A percentile compares a stretch with the other conserved stretches of the same genome.
phyloP scores from a whole-genome alignment of 2,888 invertebrate genomes.

The Dolomedes plantarius region DNA sequence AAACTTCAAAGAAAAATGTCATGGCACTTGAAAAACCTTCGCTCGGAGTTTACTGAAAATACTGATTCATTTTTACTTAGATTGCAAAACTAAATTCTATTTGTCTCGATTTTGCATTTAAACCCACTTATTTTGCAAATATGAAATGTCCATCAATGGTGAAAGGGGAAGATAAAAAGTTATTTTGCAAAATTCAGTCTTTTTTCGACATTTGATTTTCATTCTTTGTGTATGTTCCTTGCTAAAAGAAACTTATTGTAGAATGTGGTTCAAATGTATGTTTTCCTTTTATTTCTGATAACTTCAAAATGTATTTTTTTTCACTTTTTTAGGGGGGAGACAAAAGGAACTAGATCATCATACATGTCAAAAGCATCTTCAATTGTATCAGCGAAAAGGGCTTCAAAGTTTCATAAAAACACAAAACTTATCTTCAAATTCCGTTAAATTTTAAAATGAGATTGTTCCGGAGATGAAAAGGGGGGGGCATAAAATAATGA shows the following conservation, averaged over 20 bases:
- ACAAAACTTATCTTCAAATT: conserved; percentile 13
- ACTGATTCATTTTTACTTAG: not conserved
- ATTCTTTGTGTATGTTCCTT: not conserved
- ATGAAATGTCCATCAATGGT: not conserved
- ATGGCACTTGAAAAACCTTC: not conserved
- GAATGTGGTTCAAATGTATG: not conserved
- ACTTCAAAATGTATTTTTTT: not conserved
- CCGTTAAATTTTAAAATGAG: conserved; percentile 37
- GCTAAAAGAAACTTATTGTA: not conserved
- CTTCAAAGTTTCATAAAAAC: conserved; percentile 4
- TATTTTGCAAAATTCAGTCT: not conserved
- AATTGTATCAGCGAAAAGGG: not conserved
- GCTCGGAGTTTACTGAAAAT: not conserved
- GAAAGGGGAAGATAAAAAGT: not conserved
- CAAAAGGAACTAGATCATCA: not conserved
- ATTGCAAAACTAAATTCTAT: not conserved
- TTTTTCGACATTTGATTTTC: not conserved
- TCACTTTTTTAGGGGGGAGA: not conserved
- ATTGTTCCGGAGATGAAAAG: conserved; percentile 21
- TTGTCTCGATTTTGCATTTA: not conserved
- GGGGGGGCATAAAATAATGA: conserved; percentile 43
- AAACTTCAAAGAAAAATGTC: not conserved
- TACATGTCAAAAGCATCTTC: not conserved
- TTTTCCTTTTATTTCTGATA: not conserved
- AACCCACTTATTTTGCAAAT: not conserved